These are phyloP conservation scores for Piscicola geometra DNA, from an alignment of 2,888 invertebrate genomes.

Conservation along the genomic window DNA sequence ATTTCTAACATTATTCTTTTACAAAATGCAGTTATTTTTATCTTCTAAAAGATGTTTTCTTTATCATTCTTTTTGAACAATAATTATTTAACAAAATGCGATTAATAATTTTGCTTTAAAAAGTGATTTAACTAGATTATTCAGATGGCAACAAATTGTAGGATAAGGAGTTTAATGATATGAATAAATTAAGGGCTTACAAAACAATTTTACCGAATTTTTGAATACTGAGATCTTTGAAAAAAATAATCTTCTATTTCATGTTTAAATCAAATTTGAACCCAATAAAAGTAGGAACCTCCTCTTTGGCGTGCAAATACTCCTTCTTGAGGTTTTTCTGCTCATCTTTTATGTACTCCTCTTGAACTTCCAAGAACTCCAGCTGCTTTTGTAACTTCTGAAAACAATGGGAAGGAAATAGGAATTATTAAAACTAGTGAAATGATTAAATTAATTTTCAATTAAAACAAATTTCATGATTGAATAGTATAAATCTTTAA, in stretches of 20 bases:
- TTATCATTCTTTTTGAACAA: no score
- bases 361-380: slow-evolving; percentile 95
- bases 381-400: slow-evolving; percentile 82
- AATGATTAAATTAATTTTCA: neutral
- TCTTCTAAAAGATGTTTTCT: no score
- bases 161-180: no score
- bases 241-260: neutral
- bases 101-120: no score
- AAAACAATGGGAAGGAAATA: neutral
- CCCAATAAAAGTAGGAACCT: slow-evolving; percentile 56
- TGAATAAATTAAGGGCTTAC: no score
- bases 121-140: no score
- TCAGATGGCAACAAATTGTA: no score
- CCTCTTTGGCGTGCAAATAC: slow-evolving; percentile 88
- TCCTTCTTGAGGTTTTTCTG: slow-evolving; percentile 97
- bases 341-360: slow-evolving; percentile 98
- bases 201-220: neutral
- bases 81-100: no score
- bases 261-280: neutral
- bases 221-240: neutral
- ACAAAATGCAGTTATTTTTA: no score
- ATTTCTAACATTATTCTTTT: no score
- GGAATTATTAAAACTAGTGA: neutral
- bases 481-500: no score
- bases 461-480: no score